These are phyloP conservation scores for Drosophila lacertosa DNA, from an alignment of 1,140 invertebrate species.

Conservation along the genomic window DNA sequence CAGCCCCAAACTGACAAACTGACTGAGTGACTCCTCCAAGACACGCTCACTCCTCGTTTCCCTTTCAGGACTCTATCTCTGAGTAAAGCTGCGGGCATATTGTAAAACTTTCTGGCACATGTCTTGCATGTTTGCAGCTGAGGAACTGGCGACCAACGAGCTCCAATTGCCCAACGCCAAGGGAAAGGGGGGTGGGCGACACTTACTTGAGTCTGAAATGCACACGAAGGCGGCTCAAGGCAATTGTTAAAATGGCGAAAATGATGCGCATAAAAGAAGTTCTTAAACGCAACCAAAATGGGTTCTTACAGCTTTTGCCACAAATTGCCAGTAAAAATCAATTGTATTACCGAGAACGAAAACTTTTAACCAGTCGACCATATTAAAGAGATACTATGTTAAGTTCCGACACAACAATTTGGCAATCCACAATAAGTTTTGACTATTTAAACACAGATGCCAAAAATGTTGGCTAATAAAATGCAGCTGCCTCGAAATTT, in stretches of 20 bases:
- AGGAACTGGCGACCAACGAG: constrained; percentile 31
- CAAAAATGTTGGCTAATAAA: constrained; percentile 21
- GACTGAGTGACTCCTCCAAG: constrained; percentile 21
- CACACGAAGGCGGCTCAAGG: constrained; percentile 31
- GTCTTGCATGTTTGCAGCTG: constrained; percentile 71
- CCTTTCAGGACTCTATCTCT: constrained; percentile 41
- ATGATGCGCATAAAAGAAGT: constrained; percentile 39
- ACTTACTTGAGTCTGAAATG: constrained; percentile 20
- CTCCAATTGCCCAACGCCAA: constrained; percentile 41
- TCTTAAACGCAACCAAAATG: constrained; percentile 14
- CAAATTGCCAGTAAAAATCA: constrained; percentile 27
- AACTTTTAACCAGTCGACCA: background rate
- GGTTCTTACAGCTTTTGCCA: background rate
- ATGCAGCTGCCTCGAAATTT: background rate
- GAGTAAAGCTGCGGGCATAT: constrained; percentile 64
- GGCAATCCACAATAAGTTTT: background rate
- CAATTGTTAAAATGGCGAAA: constrained; percentile 61
- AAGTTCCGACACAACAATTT: background rate
- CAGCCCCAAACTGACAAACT: constrained; percentile 25
- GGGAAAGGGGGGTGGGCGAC: background rate
- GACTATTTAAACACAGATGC: constrained; percentile 7
- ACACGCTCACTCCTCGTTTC: too few relatives aligned
- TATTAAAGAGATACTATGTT: background rate
- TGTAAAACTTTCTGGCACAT: constrained; percentile 81
- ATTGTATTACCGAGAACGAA: constrained; percentile 10